phyloP scores from a whole-genome alignment of 2,797 vertebrate genomes.

The Lacerta agilis region DNA sequence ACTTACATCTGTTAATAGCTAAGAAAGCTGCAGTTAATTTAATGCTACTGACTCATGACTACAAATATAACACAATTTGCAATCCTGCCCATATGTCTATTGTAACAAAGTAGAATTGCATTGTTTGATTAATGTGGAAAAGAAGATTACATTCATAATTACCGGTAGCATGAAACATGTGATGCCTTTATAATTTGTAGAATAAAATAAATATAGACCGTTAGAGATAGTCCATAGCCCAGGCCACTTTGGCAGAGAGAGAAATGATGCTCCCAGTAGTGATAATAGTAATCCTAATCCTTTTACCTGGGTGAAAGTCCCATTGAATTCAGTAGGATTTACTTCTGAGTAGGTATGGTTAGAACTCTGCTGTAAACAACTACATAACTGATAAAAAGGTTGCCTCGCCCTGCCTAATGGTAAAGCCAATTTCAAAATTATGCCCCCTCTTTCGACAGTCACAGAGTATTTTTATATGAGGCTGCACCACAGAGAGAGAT shows the following conservation, averaged over 20 bases:
- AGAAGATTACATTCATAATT: not conserved
- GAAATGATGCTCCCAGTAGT: not conserved
- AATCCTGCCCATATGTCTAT: constrained; percentile 6
- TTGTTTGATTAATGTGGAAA: not conserved
- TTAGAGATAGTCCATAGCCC: not conserved
- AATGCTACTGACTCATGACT: constrained; percentile 9
- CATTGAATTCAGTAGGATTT: no score
- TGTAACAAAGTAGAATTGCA: not conserved
- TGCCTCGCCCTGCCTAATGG: not conserved
- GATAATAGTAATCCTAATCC: not conserved
- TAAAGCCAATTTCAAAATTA: not conserved
- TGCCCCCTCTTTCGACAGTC: not conserved
- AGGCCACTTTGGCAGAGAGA: not conserved
- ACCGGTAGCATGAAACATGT: not conserved
- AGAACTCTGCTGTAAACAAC: not conserved
- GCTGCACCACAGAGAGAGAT: no score
- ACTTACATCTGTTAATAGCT: not conserved
- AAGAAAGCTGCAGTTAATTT: constrained; percentile 10
- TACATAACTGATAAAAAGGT: not conserved
- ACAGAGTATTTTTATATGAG: no score
- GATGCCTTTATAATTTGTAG: not conserved
- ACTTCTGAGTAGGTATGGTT: no score
- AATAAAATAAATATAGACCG: not conserved
- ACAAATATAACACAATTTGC: constrained; percentile 17
- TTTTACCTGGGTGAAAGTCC: no score